Percentiles rank a stretch among this genome's conserved stretches.
Conservation (phyloP, 2,888 invertebrate species). For the Drosophila bunnanda region DNA sequence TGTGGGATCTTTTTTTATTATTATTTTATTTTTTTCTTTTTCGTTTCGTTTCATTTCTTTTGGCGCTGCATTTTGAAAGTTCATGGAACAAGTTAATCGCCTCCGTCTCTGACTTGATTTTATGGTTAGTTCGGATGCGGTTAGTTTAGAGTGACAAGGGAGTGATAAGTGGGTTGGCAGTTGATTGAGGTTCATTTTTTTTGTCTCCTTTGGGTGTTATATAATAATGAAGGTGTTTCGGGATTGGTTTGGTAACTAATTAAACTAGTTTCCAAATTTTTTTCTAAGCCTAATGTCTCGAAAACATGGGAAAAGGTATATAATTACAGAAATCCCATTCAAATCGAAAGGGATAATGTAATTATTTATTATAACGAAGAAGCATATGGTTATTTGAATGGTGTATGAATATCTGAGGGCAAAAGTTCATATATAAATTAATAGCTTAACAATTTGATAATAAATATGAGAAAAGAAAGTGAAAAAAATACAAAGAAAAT, state of each 20-base stretch:
- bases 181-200: slow-evolving; percentile 18
- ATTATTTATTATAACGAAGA: background rate
- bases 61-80: slow-evolving; percentile 72
- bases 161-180: slow-evolving; percentile 36
- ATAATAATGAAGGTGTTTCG: slow-evolving; percentile 10
- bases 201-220: slow-evolving; percentile 1
- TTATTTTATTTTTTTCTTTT: slow-evolving; percentile 24
- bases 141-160: slow-evolving; percentile 45
- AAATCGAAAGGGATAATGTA: background rate
- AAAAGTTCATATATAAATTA: too few relatives aligned
- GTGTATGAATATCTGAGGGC: too few relatives aligned
- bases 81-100: slow-evolving; percentile 73
- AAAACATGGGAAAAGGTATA: background rate
- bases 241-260: background rate
- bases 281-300: background rate
- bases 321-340: background rate
- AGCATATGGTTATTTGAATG: background rate
- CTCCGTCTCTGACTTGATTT: slow-evolving; percentile 47
- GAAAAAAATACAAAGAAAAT: too few relatives aligned
- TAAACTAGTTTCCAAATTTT: slow-evolving; percentile 1
- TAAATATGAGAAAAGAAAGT: too few relatives aligned
- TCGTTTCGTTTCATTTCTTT: slow-evolving; percentile 52
- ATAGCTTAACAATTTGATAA: too few relatives aligned
- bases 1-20: slow-evolving; percentile 41
- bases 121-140: slow-evolving; percentile 43